Base-by-base conservation (phyloP, 2,797 vertebrate species). In the Arnoldichthys spilopterus region DNA sequence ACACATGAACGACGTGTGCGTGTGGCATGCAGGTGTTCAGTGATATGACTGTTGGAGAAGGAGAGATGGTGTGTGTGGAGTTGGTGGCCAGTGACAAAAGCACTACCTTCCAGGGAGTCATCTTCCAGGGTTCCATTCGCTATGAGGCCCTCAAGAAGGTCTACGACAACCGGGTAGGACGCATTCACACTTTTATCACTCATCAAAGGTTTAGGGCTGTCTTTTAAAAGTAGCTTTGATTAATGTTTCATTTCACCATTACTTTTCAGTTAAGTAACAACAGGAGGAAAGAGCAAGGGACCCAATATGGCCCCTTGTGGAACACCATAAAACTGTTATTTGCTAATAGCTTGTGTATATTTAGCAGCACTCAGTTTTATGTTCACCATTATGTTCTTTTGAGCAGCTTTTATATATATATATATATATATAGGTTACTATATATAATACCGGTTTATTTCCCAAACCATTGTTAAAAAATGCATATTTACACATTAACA, bases 1-100 rank as follows among this genome's bases (percentile, higher is more conserved):
- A 61, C 11, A 6, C 32, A 16, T 18, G 13, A 61, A 72, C 70
- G 68, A 30, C 37, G 6, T 62, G 49, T 68, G 37, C n/a, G 28
- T 75, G 59, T 74, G 66, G 30, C 77, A 37, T 71, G 22, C 83
- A 99, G 97, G 98, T 98, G 67, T 99, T 99, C 89, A 95, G 92
- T 0, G 97, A 99, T 83, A 98, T 99, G 97, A 97, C 96, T 0
- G 97, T 98, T 20, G 97, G 96, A 1, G 97, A 99, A 88, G 97
- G 98, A 0, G 98, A 99, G 92, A 99, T 99, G 97, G 97, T 99
- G 4, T 99, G 98, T 0, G 98, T 99, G 85, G 97, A 99, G 87
- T 94, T 99, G 84, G 97, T 99, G 86, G 97, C 97, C 69, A 97
- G 96, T 1, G 98, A 99, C 90, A 99, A 99, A 90, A 95, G 91